A percentile compares a stretch with the other conserved stretches of the same genome.
These are phyloP conservation scores for Bucco capensis DNA, from an alignment of 2,113 vertebrate genomes.

Conservation along the genomic window DNA sequence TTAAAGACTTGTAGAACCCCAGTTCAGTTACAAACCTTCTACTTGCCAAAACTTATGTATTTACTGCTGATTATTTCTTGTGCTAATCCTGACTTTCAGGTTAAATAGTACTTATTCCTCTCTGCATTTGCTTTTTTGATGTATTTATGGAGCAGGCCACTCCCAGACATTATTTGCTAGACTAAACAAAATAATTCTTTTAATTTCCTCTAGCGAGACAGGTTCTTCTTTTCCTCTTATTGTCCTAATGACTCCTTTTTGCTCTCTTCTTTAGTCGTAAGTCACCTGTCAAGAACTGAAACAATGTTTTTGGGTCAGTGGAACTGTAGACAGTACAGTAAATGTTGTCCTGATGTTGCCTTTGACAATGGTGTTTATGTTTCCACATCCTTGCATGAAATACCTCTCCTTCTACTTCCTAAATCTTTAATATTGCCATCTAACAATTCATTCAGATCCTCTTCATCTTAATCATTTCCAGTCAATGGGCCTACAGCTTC, in stretches of 20 bases:
- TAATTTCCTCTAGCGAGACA: neutral
- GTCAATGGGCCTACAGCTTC: neutral
- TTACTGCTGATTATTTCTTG: conserved; percentile 6
- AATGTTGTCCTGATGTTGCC: neutral
- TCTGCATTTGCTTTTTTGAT: neutral
- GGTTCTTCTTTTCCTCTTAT: neutral
- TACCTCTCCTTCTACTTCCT: neutral
- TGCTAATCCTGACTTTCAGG: neutral
- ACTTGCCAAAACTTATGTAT: neutral
- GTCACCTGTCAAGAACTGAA: neutral
- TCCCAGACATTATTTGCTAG: neutral
- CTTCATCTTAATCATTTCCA: neutral
- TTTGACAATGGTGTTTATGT: neutral
- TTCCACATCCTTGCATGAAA: neutral
- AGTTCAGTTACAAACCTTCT: neutral
- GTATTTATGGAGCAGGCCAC: neutral
- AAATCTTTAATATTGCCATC: neutral
- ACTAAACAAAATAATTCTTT: conserved; percentile 1
- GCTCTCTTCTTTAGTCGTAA: neutral
- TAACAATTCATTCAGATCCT: neutral
- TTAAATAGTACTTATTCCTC: neutral
- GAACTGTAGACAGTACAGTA: neutral
- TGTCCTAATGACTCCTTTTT: neutral
- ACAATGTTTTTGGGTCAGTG: neutral
- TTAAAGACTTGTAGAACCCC: neutral